A percentile compares a stretch with the other conserved stretches of the same genome.
Evolutionary conservation across 1,140 invertebrate genomes (phyloP).

Genomic region (Protaetia brevitarsis): DNA sequence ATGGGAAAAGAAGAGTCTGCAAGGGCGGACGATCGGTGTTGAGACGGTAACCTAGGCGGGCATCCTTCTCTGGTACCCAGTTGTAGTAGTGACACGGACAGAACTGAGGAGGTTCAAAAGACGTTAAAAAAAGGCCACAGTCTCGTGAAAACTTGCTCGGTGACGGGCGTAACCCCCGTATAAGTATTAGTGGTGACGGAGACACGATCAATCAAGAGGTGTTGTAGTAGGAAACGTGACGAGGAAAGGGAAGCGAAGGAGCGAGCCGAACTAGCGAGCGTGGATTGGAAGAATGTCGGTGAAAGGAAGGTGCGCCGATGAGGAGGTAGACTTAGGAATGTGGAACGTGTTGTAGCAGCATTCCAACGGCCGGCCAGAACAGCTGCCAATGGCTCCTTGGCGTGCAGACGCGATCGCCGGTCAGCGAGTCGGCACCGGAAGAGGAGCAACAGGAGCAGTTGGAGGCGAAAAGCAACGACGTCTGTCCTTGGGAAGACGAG

Average conservation of each 20-base stretch:
- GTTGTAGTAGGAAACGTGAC: constrained; percentile 21
- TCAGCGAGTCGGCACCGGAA: constrained; percentile 47
- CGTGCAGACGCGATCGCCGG: constrained; percentile 63
- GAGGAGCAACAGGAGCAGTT: constrained; percentile 35
- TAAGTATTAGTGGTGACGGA: constrained; percentile 67
- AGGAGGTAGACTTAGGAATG: constrained; percentile 18
- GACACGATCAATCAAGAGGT: constrained; percentile 52
- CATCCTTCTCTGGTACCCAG: constrained; percentile 20
- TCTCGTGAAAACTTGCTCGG: constrained; percentile 46
- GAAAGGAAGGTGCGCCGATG: constrained; percentile 23
- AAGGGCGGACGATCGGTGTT: constrained; percentile 35
- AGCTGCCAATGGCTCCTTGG: constrained; percentile 53
- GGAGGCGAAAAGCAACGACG: constrained; percentile 65
- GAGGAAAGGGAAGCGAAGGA: constrained; percentile 33
- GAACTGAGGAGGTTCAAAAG: constrained; percentile 32
- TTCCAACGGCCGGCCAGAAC: constrained; percentile 18
- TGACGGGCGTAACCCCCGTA: constrained; percentile 55
- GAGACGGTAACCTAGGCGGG: constrained; percentile 29
- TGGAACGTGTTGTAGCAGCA: neutral
- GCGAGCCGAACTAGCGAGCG: constrained; percentile 45
- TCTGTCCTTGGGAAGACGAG: constrained; percentile 88
- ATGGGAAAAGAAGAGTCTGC: constrained; percentile 48
- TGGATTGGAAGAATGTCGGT: no score
- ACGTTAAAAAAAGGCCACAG: constrained; percentile 46
- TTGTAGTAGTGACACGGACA: constrained; percentile 46